Evolutionary conservation across 1,140 invertebrate genomes (phyloP).

Genomic region (Drosophila guanche): DNA sequence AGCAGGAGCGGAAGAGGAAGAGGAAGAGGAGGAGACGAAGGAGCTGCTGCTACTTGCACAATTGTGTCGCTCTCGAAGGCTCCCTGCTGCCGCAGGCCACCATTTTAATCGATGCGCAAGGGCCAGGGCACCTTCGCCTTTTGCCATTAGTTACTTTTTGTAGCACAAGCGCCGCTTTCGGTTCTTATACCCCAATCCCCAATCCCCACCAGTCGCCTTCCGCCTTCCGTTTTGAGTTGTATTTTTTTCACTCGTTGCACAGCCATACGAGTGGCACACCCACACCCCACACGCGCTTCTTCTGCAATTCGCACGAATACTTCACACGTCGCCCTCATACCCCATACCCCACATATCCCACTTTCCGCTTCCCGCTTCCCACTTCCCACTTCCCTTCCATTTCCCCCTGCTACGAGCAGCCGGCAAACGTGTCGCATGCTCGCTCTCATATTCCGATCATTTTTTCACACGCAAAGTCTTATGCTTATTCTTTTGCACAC

Average conservation of each 20-base stretch:
- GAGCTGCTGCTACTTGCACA: slow-evolving; percentile 38
- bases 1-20: too few species aligned
- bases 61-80: slow-evolving; percentile 49
- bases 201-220: too few species aligned
- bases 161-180: slow-evolving; percentile 33
- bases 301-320: slow-evolving; percentile 66
- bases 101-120: slow-evolving; percentile 57
- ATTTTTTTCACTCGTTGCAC: slow-evolving; percentile 18
- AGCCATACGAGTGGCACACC: not conserved
- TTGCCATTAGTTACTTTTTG: slow-evolving; percentile 62
- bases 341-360: too few species aligned
- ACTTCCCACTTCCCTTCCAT: slow-evolving; percentile 1
- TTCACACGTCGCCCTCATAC: slow-evolving; percentile 55
- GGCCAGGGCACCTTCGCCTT: slow-evolving; percentile 32
- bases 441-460: slow-evolving; percentile 77
- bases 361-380: too few species aligned
- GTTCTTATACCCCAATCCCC: slow-evolving; percentile 3
- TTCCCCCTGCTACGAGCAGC: slow-evolving; percentile 10
- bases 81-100: slow-evolving; percentile 15
- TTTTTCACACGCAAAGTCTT: slow-evolving; percentile 83
- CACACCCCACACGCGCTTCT: slow-evolving; percentile 26
- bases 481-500: slow-evolving; percentile 81
- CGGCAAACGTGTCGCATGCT: slow-evolving; percentile 59
- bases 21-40: not conserved
- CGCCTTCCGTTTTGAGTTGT: not conserved